These are phyloP conservation scores for Ceratitis capitata DNA, from an alignment of 1,140 invertebrate genomes.

Conservation along the genomic window DNA sequence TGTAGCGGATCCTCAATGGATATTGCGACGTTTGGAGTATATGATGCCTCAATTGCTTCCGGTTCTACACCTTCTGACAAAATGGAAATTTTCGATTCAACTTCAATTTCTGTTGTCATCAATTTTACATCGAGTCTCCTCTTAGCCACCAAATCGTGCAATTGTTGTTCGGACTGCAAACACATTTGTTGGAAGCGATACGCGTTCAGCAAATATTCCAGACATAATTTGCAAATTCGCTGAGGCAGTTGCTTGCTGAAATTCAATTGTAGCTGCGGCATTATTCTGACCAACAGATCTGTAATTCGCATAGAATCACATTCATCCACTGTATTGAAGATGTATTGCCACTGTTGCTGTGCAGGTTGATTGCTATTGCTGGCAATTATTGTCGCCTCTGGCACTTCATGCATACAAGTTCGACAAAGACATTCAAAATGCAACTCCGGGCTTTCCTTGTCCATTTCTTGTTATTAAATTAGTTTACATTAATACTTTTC, in stretches of 20 bases:
- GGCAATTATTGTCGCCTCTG: neutral
- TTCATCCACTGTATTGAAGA: neutral
- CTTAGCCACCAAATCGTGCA: neutral
- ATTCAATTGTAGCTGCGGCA: slow-evolving; percentile 4
- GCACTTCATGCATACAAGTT: neutral
- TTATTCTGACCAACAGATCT: slow-evolving; percentile 11
- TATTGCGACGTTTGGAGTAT: neutral
- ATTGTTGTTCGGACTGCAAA: neutral
- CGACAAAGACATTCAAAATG: slow-evolving; percentile 2
- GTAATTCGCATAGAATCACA: slow-evolving; percentile 1
- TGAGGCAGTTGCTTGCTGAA: slow-evolving; percentile 5
- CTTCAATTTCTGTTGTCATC: neutral
- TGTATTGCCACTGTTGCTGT: neutral
- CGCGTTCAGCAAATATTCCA: neutral
- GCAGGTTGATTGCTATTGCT: neutral
- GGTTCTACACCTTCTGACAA: neutral
- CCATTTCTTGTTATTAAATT: neutral
- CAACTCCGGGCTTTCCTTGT: neutral
- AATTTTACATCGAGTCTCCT: neutral
- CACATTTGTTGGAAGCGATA: slow-evolving; percentile 40
- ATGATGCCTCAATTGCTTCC: neutral
- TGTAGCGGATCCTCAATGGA: neutral
- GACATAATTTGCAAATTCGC: slow-evolving; percentile 8
- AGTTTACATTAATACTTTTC: neutral
- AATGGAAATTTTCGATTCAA: neutral